These are phyloP conservation scores for Anguilla anguilla DNA, from an alignment of 2,797 vertebrate species.

Conservation along the genomic window DNA sequence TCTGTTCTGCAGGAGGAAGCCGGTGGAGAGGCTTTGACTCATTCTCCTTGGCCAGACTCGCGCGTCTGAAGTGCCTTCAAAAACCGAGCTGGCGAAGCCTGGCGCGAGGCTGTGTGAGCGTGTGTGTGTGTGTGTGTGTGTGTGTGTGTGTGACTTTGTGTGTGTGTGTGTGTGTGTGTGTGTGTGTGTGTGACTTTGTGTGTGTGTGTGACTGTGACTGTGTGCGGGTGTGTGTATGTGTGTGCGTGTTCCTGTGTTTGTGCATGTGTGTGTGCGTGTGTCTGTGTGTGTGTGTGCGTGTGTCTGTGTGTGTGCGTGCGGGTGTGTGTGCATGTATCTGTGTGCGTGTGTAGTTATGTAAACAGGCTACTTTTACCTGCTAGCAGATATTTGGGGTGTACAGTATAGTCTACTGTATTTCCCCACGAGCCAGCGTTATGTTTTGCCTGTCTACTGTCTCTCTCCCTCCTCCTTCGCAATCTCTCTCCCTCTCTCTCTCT, in stretches of 20 bases:
- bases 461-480: background rate
- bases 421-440: conserved; percentile 26
- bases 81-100: conserved; percentile 66
- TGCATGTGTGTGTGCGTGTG: too few species aligned
- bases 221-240: conserved; percentile 55
- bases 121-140: conserved; percentile 41
- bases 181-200: conserved; percentile 46
- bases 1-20: conserved; percentile 70
- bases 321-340: conserved; percentile 26
- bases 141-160: conserved; percentile 41
- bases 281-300: too few species aligned
- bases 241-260: too few species aligned
- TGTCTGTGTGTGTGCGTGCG: conserved; percentile 20
- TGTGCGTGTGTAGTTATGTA: conserved; percentile 29
- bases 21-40: conserved; percentile 71
- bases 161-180: conserved; percentile 46
- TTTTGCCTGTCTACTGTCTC: conserved; percentile 21
- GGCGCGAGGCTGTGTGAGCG: conserved; percentile 55
- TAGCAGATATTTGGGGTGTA: conserved; percentile 17
- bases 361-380: background rate
- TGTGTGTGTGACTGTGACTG: too few species aligned
- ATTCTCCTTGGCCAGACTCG: conserved; percentile 73
- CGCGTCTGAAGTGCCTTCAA: conserved; percentile 72
- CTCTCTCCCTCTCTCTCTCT: background rate
- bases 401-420: conserved; percentile 20